Evolutionary conservation across 2,113 vertebrate genomes (phyloP), one percentile per base, ranked within the genome.

Genomic region (Corythaixoides concolor): DNA sequence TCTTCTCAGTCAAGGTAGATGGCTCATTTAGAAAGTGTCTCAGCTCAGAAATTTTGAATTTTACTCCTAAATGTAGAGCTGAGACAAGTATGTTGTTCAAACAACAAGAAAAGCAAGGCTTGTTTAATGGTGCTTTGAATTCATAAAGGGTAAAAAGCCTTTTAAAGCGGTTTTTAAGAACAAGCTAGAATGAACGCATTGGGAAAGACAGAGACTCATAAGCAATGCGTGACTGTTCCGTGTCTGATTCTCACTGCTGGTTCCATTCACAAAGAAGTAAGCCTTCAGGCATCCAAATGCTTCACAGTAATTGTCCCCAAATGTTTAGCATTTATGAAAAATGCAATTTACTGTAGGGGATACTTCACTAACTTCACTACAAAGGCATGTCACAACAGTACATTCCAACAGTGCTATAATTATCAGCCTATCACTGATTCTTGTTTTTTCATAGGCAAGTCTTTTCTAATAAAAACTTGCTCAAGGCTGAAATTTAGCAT

Each of bases 291-390:
- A 45, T 30, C 27, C 39, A 56, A 95, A 50, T 85, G 37, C 56
- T 90, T 88, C 83, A 53, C 84, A 94, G 81, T 89, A 97, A 97
- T 95, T 95, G 94, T 83, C 79, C 58, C 70, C n/a, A 43, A 88
- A 95, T 74, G 70, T 94, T 91, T 82, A 78, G n/a, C 89, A 94
- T 94, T 96, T 94, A 91, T 92, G 69, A 95, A 97, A 96, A 95
- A 94, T 88, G 94, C 39, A 95, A 60, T 89, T 95, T 88, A 87
- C 94, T 97, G 78, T 52, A 55, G 74, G 70, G 92, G 28, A 72
- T 89, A 70, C 56, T 96, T 96, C 39, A 67, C 43, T 80, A 86
- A 58, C 82, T 91, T 95, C 76, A 55, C 84, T 94, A 94, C 81
- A 95, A 91, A 97, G 53, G 41, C 76, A 93, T 88, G 62, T 59